Evolutionary conservation across 2,113 vertebrate species (phyloP), one percentile per base, ranked within the genome.

Genomic region (Suncus etruscus): DNA sequence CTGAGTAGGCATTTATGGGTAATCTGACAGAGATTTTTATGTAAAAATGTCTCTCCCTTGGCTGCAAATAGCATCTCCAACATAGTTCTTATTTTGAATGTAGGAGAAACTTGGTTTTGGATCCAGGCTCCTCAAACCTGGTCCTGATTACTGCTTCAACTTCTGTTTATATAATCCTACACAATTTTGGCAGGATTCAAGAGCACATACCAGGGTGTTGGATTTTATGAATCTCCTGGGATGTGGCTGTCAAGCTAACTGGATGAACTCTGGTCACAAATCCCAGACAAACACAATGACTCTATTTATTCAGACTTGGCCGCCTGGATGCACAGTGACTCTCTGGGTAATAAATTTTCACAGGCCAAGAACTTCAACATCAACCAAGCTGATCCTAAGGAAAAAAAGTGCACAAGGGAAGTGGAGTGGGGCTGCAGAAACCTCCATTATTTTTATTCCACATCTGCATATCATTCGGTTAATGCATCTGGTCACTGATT

Each of bases 251-350:
- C 97, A 98, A 92, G 97, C 97, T 97, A 97, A 97, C 95, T 97
- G 95, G 96, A 97, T 98, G 97, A 98, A 98, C 98, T 97, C 97
- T 97, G 97, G 98, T 97, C 98, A 98, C 97, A 97, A 97, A 98
- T 97, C 98, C 98, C 97, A 98, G 97, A 98, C 97, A 97, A 97
- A 97, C 96, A 98, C 98, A 98, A 98, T 97, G 98, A 97, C 97
- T 98, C 97, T 98, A 98, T 98, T 98, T 98, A 98, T 98, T 97
- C 97, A 97, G 97, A 95, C 97, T 97, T 98, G 98, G 98, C 98
- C 94, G 96, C 95, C 95, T 97, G 97, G 97, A 98, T 98, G 97
- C 97, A 97, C 97, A 98, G 97, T 95, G 97, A 98, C 97, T 98
- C 97, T 96, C 96, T 92, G 96, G 96, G 97, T 96, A 98, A 98